These are phyloP conservation scores for Sympetrum striolatum DNA, from an alignment of 2,888 invertebrate species.

Conservation along the genomic window DNA sequence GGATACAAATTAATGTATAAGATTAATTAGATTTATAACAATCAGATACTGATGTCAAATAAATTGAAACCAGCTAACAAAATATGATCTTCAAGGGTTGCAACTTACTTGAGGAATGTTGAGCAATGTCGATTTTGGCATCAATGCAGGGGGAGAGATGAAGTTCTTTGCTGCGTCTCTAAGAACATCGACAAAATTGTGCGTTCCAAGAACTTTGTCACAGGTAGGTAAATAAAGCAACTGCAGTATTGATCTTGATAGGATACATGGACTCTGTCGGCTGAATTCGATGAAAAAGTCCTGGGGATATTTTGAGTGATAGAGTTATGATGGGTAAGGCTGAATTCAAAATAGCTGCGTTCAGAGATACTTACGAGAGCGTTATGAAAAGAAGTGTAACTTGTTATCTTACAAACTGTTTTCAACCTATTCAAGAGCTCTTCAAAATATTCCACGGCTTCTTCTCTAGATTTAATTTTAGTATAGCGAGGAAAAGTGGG, in stretches of 20 bases:
- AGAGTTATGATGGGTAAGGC: too few species aligned
- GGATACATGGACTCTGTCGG: slow-evolving; percentile 84
- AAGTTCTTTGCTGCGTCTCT: slow-evolving; percentile 86
- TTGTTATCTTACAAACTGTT: slow-evolving; percentile 81
- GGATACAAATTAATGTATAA: too few species aligned
- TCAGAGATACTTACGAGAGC: slow-evolving; percentile 71
- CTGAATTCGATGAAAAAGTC: slow-evolving; percentile 96
- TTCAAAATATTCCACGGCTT: slow-evolving; percentile 82
- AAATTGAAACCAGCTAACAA: background rate
- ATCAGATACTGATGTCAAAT: background rate
- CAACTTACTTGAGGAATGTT: slow-evolving; percentile 69
- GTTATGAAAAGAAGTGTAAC: slow-evolving; percentile 78
- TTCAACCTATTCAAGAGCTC: slow-evolving; percentile 82
- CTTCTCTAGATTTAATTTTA: slow-evolving; percentile 80
- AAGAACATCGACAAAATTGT: slow-evolving; percentile 78
- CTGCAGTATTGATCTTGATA: slow-evolving; percentile 90
- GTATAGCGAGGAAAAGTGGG: slow-evolving; percentile 98
- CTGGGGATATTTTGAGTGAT: slow-evolving; percentile 59
- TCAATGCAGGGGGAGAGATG: slow-evolving; percentile 88
- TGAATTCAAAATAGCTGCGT: background rate
- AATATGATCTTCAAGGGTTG: background rate
- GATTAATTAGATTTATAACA: too few species aligned
- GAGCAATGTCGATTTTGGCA: slow-evolving; percentile 73
- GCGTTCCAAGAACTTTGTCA: slow-evolving; percentile 66
- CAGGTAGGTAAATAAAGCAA: slow-evolving; percentile 72